These are phyloP conservation scores for Drosophila gunungcola DNA, from an alignment of 1,140 invertebrate species.

Conservation along the genomic window DNA sequence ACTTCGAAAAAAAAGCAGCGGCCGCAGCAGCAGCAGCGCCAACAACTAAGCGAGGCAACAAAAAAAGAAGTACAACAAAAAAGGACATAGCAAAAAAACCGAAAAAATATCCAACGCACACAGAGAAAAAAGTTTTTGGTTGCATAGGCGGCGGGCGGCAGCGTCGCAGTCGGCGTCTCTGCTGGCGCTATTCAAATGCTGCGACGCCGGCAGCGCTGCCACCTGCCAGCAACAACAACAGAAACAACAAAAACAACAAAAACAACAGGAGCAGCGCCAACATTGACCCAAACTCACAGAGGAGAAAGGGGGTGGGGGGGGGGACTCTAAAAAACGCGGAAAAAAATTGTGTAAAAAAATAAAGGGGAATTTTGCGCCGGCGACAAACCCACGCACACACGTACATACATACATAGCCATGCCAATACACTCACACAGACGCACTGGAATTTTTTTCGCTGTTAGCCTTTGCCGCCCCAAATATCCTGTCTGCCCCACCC, in stretches of 20 bases:
- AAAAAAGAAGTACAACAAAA: slow-evolving; percentile 58
- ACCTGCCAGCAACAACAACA: slow-evolving; percentile 69
- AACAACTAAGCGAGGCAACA: slow-evolving; percentile 73
- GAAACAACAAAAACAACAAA: slow-evolving; percentile 30
- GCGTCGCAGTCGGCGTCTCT: slow-evolving; percentile 44
- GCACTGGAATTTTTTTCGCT: slow-evolving; percentile 70
- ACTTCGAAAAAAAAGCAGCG: slow-evolving; percentile 66
- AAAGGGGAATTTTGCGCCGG: slow-evolving; percentile 79
- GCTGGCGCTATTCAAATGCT: slow-evolving; percentile 78
- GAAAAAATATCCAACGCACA: slow-evolving; percentile 55
- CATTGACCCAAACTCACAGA: slow-evolving; percentile 80
- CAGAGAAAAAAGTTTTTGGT: slow-evolving; percentile 69
- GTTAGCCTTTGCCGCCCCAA: slow-evolving; percentile 77
- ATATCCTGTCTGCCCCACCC: slow-evolving; percentile 46
- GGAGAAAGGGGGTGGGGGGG: slow-evolving; percentile 32
- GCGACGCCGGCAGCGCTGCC: slow-evolving; percentile 63
- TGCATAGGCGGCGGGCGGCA: slow-evolving; percentile 71
- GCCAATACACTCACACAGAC: slow-evolving; percentile 46
- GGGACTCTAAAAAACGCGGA: slow-evolving; percentile 78
- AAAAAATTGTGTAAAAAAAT: slow-evolving; percentile 78
- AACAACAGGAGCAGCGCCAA: slow-evolving; percentile 59
- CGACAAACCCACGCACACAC: slow-evolving; percentile 63
- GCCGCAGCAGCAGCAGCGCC: slow-evolving; percentile 48
- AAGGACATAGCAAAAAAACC: slow-evolving; percentile 31
- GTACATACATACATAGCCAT: slow-evolving; percentile 23